Conservation (phyloP, 2,888 invertebrate genomes). For the Cantharis flavilabris region DNA sequence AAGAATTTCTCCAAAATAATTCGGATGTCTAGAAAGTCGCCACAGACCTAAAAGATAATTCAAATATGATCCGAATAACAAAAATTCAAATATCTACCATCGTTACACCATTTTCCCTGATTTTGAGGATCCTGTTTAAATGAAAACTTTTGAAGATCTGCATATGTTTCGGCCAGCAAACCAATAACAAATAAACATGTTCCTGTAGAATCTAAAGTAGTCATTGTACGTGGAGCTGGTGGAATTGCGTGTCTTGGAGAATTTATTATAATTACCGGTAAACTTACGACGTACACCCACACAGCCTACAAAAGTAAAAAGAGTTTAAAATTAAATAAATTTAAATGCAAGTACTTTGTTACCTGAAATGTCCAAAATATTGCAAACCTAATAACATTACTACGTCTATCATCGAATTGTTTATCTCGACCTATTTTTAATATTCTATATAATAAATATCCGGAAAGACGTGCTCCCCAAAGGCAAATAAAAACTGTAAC, state of each 20-base stretch:
- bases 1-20: constrained; percentile 92
- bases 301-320: constrained; percentile 68
- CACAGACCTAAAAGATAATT: constrained; percentile 59
- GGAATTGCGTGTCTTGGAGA: constrained; percentile 79
- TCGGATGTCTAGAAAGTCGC: constrained; percentile 89
- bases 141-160: constrained; percentile 90
- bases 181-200: constrained; percentile 85
- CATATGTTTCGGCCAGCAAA: constrained; percentile 84
- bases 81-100: constrained; percentile 61
- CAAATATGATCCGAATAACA: constrained; percentile 4
- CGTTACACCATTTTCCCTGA: constrained; percentile 91
- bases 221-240: constrained; percentile 83
- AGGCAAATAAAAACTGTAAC: constrained; percentile 85
- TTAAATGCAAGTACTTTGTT: constrained; percentile 33
- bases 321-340: background rate
- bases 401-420: constrained; percentile 85
- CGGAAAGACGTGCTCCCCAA: constrained; percentile 86
- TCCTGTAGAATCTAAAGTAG: constrained; percentile 83
- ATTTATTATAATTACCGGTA: constrained; percentile 90
- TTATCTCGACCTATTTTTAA: constrained; percentile 90
- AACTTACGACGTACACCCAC: constrained; percentile 90
- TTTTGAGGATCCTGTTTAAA: constrained; percentile 88
- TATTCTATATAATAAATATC: constrained; percentile 87
- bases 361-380: constrained; percentile 93
- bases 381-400: constrained; percentile 86